Percentiles rank a stretch among this genome's conserved stretches.
Evolutionary conservation across 2,888 invertebrate species (phyloP).

Genomic region (Tridacna crocea): DNA sequence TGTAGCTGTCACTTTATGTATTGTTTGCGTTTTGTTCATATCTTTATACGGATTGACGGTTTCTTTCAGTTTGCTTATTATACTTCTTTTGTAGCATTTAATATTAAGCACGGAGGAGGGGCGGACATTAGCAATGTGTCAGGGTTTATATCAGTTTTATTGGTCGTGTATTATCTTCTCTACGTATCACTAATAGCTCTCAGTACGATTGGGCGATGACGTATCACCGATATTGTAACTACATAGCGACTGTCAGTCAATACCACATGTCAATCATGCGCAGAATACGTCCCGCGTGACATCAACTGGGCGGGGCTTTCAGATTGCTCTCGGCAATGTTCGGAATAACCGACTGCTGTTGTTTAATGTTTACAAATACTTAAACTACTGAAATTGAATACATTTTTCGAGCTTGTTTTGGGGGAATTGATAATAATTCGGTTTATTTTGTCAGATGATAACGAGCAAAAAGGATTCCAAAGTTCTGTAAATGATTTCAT

Average conservation of each 20-base stretch:
- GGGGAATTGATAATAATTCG: conserved; percentile 34
- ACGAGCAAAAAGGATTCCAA: conserved; percentile 6
- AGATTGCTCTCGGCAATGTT: conserved; percentile 12
- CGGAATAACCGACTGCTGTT: conserved; percentile 18
- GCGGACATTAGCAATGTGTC: conserved; percentile 62
- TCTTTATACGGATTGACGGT: conserved; percentile 47
- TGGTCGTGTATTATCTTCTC: conserved; percentile 51
- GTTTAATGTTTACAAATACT: conserved; percentile 49
- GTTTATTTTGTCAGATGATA: conserved; percentile 43
- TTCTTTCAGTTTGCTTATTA: conserved; percentile 51
- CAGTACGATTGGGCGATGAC: conserved; percentile 70
- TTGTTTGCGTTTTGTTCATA: conserved; percentile 52
- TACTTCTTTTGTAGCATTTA: conserved; percentile 60
- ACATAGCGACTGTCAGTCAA: conserved; percentile 56
- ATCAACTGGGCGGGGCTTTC: conserved; percentile 27
- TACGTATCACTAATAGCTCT: conserved; percentile 59
- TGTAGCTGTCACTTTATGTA: conserved; percentile 44
- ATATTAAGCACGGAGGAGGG: conserved; percentile 68
- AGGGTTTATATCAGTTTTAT: conserved; percentile 67
- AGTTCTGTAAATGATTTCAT: conserved; percentile 28
- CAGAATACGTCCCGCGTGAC: conserved; percentile 34
- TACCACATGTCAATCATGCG: conserved; percentile 19
- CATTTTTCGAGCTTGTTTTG: conserved; percentile 35
- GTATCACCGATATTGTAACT: conserved; percentile 55
- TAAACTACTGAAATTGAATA: conserved; percentile 44